Conservation (phyloP, 2,888 invertebrate species). For the Euplagia quadripunctaria region DNA sequence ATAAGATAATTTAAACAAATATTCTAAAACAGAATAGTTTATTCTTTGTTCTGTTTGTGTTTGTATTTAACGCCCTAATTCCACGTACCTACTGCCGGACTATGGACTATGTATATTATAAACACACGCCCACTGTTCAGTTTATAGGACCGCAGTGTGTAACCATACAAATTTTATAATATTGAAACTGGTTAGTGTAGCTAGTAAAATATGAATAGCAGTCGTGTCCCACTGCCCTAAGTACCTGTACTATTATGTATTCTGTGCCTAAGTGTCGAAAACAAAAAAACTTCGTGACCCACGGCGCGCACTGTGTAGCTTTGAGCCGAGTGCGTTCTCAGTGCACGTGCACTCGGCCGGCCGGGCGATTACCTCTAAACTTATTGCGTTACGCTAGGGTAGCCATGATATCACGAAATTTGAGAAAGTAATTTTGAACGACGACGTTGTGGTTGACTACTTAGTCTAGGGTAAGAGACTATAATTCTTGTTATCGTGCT, state of each 20-base stretch:
- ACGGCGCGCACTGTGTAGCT: neutral
- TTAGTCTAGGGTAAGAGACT: neutral
- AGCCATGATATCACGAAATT: conserved; percentile 25
- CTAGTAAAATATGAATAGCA: neutral
- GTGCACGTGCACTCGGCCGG: conserved; percentile 28
- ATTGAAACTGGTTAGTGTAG: too few relatives aligned
- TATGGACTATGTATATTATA: too few relatives aligned
- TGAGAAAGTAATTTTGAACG: neutral
- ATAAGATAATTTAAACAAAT: neutral
- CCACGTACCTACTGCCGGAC: too few relatives aligned
- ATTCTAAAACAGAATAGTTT: neutral
- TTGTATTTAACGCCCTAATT: neutral
- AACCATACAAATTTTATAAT: neutral
- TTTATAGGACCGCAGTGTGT: neutral
- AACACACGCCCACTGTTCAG: too few relatives aligned
- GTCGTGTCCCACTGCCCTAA: neutral
- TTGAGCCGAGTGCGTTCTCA: conserved; percentile 18
- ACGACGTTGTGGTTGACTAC: neutral
- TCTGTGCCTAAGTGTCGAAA: neutral
- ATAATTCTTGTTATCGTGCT: neutral
- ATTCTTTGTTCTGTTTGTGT: neutral
- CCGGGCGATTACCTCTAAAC: conserved; percentile 34
- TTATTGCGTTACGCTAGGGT: conserved; percentile 23
- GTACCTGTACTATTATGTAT: too few relatives aligned
- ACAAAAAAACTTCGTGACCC: neutral